Percentiles rank a stretch among this genome's conserved stretches.
These are phyloP conservation scores for Turnix velox DNA, from an alignment of 2,113 vertebrate species.

Conservation along the genomic window DNA sequence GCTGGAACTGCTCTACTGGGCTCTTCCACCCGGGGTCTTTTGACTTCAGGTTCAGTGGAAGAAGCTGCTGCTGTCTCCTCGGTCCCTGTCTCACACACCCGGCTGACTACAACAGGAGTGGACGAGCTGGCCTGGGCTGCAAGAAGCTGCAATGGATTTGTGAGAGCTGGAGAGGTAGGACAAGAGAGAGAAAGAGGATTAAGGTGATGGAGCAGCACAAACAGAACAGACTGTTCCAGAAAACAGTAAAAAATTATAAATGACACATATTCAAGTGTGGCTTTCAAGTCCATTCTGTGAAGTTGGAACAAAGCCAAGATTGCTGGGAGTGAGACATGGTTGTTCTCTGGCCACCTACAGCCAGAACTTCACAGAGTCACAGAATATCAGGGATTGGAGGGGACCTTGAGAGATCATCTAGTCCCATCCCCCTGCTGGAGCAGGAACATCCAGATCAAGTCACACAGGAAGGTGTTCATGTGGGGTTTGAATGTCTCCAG, in stretches of 20 bases:
- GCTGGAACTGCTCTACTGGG: slow-evolving; percentile 57
- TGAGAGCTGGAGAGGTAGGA: slow-evolving; percentile 76
- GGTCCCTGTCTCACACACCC: slow-evolving; percentile 69
- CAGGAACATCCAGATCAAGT: no score
- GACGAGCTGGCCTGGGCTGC: slow-evolving; percentile 95
- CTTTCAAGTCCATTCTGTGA: neutral
- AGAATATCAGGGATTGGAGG: no score
- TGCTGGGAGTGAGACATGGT: neutral
- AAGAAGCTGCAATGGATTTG: slow-evolving; percentile 91
- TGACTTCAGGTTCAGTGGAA: slow-evolving; percentile 82
- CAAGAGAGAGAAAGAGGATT: neutral
- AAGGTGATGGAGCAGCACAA: neutral
- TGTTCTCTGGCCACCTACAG: neutral
- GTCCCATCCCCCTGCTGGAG: no score
- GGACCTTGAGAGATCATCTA: no score
- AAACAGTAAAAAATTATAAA: neutral
- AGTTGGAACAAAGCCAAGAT: neutral
- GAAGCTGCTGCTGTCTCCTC: slow-evolving; percentile 65
- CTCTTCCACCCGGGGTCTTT: slow-evolving; percentile 85
- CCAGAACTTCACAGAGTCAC: no score
- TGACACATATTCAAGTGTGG: neutral
- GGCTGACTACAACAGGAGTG: slow-evolving; percentile 85
- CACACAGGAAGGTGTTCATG: no score
- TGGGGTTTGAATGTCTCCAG: no score
- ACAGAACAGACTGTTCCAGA: neutral